phyloP scores from a whole-genome alignment of 2,888 invertebrate species.

The Caenorhabditis sp. region DNA sequence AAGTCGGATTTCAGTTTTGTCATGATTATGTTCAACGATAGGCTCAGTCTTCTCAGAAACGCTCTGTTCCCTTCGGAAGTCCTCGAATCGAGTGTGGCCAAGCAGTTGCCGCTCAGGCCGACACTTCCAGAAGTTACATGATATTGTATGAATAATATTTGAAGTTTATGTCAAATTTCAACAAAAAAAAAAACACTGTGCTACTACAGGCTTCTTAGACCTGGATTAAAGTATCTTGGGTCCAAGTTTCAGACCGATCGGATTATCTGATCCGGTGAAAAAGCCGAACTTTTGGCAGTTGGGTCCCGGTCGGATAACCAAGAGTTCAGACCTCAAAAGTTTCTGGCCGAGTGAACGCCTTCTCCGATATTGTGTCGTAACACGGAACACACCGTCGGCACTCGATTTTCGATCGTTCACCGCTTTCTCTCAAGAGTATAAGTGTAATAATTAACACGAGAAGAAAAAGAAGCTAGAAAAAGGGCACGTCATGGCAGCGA shows the following conservation, averaged over 20 bases:
- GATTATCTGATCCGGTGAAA: too few relatives aligned
- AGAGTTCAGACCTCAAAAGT: too few relatives aligned
- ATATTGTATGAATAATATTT: too few relatives aligned
- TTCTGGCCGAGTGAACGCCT: too few relatives aligned
- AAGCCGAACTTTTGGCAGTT: too few relatives aligned
- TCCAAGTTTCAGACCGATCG: too few relatives aligned
- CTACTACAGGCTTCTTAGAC: too few relatives aligned
- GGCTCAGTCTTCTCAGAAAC: conserved; percentile 2
- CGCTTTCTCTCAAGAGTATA: conserved; percentile 39
- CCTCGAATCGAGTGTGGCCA: neutral
- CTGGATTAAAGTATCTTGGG: too few relatives aligned
- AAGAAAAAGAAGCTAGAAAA: conserved; percentile 11
- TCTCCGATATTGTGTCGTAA: conserved; percentile 2
- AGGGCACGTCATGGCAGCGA: conserved; percentile 35
- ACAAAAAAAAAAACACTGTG: too few relatives aligned
- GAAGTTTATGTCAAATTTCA: too few relatives aligned
- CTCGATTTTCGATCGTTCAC: conserved; percentile 38
- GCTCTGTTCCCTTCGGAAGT: conserved; percentile 2
- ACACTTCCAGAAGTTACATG: conserved; percentile 1
- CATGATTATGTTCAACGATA: conserved; percentile 41
- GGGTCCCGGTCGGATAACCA: too few relatives aligned
- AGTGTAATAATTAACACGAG: conserved; percentile 41
- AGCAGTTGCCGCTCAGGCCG: neutral
- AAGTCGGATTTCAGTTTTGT: conserved; percentile 11
- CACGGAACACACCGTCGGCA: conserved; percentile 38